Conservation (phyloP, 2,113 vertebrate species). For the Pachycephala philippinensis region DNA sequence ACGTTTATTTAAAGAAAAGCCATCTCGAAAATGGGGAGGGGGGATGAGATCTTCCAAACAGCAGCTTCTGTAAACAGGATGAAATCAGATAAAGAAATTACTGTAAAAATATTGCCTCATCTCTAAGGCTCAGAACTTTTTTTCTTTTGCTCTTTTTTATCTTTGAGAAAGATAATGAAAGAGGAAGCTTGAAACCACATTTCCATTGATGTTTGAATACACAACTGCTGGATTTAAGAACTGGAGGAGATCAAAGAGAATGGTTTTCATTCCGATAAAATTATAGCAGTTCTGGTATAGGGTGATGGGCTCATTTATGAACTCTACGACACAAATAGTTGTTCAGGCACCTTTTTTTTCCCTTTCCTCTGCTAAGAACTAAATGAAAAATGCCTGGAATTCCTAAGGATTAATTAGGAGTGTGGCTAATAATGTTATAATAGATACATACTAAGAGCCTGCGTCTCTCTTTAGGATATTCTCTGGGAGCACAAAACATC, state of each 20-base stretch:
- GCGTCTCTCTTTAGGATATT: background rate
- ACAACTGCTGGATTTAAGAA: conserved; percentile 91
- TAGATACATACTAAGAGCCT: background rate
- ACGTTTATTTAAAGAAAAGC: conserved; percentile 61
- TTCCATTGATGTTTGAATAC: conserved; percentile 91
- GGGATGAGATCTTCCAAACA: conserved; percentile 51
- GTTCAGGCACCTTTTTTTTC: conserved; percentile 70
- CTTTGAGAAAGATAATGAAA: conserved; percentile 93
- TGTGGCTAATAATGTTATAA: conserved; percentile 77
- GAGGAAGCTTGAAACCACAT: conserved; percentile 83
- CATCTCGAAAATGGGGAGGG: background rate
- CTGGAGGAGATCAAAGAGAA: conserved; percentile 89
- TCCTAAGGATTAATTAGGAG: conserved; percentile 80
- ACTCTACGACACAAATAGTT: conserved; percentile 79
- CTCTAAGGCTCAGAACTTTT: conserved; percentile 73
- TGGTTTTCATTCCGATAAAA: conserved; percentile 82
- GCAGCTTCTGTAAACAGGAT: conserved; percentile 74
- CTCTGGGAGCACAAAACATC: background rate
- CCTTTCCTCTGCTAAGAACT: conserved; percentile 62
- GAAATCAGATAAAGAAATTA: conserved; percentile 81
- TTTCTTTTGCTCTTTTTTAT: conserved; percentile 79
- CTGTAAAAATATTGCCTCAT: conserved; percentile 79
- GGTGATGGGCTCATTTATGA: conserved; percentile 83
- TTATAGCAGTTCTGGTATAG: conserved; percentile 75
- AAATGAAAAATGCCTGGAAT: conserved; percentile 79